Evolutionary conservation across 1,140 invertebrate genomes (phyloP).

Genomic region (Papilio helenus): DNA sequence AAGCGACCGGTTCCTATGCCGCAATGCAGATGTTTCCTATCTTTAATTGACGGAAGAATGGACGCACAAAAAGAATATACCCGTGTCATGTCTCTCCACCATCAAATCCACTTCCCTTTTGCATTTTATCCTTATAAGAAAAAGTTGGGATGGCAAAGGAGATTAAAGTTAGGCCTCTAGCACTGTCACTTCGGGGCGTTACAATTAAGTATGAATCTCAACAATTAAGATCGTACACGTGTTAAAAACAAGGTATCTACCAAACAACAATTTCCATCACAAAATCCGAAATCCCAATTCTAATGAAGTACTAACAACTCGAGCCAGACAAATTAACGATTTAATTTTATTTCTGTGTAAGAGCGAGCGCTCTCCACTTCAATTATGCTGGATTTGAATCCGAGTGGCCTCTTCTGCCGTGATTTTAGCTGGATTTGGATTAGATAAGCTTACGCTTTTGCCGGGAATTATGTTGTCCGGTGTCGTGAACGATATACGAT

Average conservation of each 20-base stretch:
- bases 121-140: too few species aligned
- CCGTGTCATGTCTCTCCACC: too few species aligned
- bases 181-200: too few species aligned
- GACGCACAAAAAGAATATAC: too few species aligned
- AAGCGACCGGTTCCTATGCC: too few species aligned
- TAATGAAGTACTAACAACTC: conserved; percentile 39
- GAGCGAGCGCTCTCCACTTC: conserved; percentile 37
- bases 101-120: too few species aligned
- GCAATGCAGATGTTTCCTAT: too few species aligned
- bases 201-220: too few species aligned
- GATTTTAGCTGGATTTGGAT: conserved; percentile 39
- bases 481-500: conserved; percentile 12
- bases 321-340: conserved; percentile 39
- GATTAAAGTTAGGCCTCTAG: too few species aligned
- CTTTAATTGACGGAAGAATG: too few species aligned
- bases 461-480: conserved; percentile 33
- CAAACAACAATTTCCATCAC: conserved; percentile 26
- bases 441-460: conserved; percentile 35
- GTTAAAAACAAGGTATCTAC: neutral
- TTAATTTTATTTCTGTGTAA: conserved; percentile 39
- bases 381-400: conserved; percentile 39
- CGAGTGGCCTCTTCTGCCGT: conserved; percentile 28
- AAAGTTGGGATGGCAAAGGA: too few species aligned
- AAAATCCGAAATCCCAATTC: conserved; percentile 37
- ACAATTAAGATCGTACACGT: neutral